These are phyloP conservation scores for Drosophila tropicalis DNA, from an alignment of 1,140 invertebrate species.

Conservation along the genomic window DNA sequence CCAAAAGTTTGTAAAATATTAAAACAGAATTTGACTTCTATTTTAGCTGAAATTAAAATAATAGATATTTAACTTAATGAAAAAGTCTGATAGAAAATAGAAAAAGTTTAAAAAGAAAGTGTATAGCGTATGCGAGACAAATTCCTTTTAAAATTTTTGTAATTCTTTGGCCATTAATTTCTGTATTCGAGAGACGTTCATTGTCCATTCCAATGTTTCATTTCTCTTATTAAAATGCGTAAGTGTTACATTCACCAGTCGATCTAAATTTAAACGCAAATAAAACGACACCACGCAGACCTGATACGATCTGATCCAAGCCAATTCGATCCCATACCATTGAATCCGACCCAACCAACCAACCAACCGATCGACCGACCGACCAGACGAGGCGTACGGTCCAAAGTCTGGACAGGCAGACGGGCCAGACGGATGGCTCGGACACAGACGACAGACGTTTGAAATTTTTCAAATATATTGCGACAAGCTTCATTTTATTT, in stretches of 20 bases:
- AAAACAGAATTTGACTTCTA: too few species aligned
- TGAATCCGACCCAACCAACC: background rate
- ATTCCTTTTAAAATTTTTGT: too few species aligned
- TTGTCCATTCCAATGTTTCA: background rate
- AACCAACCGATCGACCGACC: background rate
- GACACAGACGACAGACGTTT: constrained; percentile 24
- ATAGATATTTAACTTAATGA: too few species aligned
- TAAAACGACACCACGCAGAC: constrained; percentile 25
- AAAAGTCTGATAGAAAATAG: too few species aligned
- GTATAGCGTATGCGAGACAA: too few species aligned
- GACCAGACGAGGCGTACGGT: background rate
- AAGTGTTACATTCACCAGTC: constrained; percentile 48
- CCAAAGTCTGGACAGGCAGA: constrained; percentile 19
- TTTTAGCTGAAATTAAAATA: too few species aligned
- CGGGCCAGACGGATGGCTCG: constrained; percentile 19
- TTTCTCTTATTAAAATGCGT: constrained; percentile 2
- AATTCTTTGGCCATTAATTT: background rate
- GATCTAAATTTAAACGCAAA: constrained; percentile 69
- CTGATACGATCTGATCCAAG: background rate
- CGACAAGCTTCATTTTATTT: constrained; percentile 70
- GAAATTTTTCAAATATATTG: constrained; percentile 54
- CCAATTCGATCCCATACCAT: background rate
- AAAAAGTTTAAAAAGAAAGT: too few species aligned
- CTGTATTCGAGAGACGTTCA: background rate
- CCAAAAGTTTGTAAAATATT: too few species aligned